Percentiles rank a stretch among this genome's conserved stretches.
phyloP scores from a whole-genome alignment of 2,888 invertebrate species.

The Lasioglossum pauxillum region DNA sequence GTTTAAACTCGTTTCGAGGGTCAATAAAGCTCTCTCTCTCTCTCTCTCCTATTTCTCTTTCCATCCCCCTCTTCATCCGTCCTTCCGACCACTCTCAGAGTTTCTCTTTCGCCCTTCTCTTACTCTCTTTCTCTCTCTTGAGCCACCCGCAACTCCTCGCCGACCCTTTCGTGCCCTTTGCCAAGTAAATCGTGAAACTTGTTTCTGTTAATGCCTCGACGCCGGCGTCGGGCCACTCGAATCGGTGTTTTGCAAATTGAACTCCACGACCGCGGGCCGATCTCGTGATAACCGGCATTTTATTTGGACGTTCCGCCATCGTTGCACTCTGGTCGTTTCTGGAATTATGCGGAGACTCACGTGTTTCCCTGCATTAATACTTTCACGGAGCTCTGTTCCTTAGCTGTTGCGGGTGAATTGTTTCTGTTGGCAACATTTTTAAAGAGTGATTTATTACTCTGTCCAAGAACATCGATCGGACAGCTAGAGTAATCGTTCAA shows the following conservation, averaged over 20 bases:
- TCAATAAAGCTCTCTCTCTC: slow-evolving; percentile 59
- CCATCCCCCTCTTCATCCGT: neutral
- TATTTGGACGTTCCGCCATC: neutral
- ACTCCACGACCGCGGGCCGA: slow-evolving; percentile 30
- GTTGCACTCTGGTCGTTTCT: neutral
- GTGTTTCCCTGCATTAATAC: neutral
- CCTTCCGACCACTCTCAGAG: neutral
- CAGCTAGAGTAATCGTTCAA: neutral
- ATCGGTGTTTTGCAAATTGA: slow-evolving; percentile 52
- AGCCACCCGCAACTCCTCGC: slow-evolving; percentile 25
- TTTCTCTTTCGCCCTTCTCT: neutral
- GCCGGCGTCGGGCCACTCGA: slow-evolving; percentile 43
- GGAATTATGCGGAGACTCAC: neutral
- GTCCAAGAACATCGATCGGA: neutral
- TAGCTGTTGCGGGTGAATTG: neutral
- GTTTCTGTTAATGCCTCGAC: slow-evolving; percentile 54
- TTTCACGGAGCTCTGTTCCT: neutral
- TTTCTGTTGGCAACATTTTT: neutral
- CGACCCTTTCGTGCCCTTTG: slow-evolving; percentile 57
- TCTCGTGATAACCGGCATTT: slow-evolving; percentile 20
- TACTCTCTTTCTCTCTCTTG: neutral
- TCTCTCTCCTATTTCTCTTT: slow-evolving; percentile 8
- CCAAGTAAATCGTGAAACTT: slow-evolving; percentile 57
- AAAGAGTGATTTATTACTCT: neutral
- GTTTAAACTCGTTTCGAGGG: slow-evolving; percentile 71